A percentile compares a stretch with the other conserved stretches of the same genome.
Conservation (phyloP, 2,888 invertebrate genomes). For the Agrotis ipsilon region DNA sequence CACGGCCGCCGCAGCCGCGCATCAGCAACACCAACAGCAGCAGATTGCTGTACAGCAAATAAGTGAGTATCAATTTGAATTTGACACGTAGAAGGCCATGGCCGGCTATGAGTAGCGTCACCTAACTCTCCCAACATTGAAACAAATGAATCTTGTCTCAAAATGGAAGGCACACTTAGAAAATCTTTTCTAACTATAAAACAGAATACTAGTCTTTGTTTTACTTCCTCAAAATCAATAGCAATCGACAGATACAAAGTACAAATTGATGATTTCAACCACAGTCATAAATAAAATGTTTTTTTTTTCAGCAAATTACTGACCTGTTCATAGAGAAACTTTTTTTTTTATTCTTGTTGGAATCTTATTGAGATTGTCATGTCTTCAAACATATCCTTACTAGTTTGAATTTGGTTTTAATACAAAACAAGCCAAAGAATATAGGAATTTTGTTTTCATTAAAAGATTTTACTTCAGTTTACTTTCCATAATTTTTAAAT, state of each 20-base stretch:
- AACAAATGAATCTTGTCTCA: conserved; percentile 32
- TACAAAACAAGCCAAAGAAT: background rate
- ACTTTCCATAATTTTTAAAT: background rate
- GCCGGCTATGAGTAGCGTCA: background rate
- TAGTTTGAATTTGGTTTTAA: background rate
- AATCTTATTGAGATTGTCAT: background rate
- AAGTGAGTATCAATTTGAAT: conserved; percentile 75
- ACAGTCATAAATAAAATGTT: background rate
- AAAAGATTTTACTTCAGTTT: background rate
- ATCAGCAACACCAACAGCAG: conserved; percentile 82
- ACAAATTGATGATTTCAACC: background rate
- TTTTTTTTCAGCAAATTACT: background rate
- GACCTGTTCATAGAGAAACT: background rate
- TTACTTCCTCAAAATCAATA: background rate
- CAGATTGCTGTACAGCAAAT: conserved; percentile 86
- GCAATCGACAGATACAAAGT: background rate
- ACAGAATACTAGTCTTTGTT: background rate
- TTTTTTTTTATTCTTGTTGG: background rate
- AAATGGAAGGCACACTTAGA: background rate
- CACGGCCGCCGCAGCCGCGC: conserved; percentile 83
- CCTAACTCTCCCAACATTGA: background rate
- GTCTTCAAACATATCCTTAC: background rate
- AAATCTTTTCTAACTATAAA: background rate
- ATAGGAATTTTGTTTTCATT: background rate
- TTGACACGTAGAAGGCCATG: background rate